phyloP scores from a whole-genome alignment of 2,113 vertebrate genomes.

The Coracopsis vasa region DNA sequence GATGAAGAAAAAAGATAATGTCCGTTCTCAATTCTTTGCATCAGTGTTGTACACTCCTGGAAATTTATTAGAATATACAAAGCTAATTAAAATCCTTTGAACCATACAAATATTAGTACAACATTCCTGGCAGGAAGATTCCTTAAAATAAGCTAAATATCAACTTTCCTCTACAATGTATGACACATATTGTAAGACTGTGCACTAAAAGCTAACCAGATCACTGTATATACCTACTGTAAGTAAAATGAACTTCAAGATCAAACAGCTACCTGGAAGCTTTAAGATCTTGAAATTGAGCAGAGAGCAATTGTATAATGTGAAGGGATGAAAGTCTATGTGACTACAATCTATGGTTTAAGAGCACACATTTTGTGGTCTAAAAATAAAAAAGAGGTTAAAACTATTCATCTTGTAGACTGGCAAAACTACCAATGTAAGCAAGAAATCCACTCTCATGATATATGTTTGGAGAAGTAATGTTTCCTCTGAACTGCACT shows the following conservation, averaged over 20 bases:
- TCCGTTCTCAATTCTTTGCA: neutral
- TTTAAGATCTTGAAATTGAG: neutral
- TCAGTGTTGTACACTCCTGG: neutral
- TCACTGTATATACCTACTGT: neutral
- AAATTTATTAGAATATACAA: neutral
- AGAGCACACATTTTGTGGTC: neutral
- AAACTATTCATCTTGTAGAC: constrained; percentile 18
- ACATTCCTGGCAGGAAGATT: neutral
- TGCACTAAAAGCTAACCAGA: neutral
- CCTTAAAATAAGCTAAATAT: neutral
- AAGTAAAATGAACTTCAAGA: neutral
- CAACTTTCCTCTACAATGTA: neutral
- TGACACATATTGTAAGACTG: neutral
- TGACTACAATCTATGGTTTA: neutral
- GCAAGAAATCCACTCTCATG: neutral
- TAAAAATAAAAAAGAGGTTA: constrained; percentile 34
- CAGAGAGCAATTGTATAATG: neutral
- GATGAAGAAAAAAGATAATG: neutral
- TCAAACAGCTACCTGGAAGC: neutral
- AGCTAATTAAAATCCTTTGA: constrained; percentile 26
- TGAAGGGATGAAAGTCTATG: constrained; percentile 20
- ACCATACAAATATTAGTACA: neutral
- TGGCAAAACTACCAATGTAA: constrained; percentile 1
- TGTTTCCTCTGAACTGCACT: constrained; percentile 30
- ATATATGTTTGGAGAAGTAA: constrained; percentile 17